Base-by-base conservation (phyloP, 2,888 invertebrate species). In the Ernsta delagoae region DNA sequence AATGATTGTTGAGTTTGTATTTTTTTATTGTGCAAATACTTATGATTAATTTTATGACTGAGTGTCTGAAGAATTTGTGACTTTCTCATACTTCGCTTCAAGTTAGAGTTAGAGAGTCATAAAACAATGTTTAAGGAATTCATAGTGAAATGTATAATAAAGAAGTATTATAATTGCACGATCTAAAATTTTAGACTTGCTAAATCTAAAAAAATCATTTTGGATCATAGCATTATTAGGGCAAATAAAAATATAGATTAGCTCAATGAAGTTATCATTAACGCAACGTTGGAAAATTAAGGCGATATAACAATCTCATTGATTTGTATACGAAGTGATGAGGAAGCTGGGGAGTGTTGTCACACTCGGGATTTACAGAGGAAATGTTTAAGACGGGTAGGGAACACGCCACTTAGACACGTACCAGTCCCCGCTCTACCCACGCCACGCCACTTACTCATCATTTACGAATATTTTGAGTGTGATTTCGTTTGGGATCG, bases 401-500 rank as follows among this genome's bases (percentile, higher is more conserved):
- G 78, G 72, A 73, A 41, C 78, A 66, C 71, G 74, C 85, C 87
- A 88, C 89, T 91, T 89, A 89, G 88, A 88, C 92, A 92, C 91
- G 90, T 90, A 87, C 80, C 75, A 75, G 72, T 60, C 81, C 80
- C 81, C 78, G 75, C 77, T 79, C 70, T 77, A 76, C 76, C 78
- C 72, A 54, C 63, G 64, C 78, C 79, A 77, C 78, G 80, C 83
- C 85, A 87, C 88, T 90, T 89, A 89, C 85, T 89, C 89, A 88
- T 90, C 90, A 89, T 90, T 90, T 91, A 86, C 84, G 86, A 87
- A 88, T 87, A 88, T 90, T 90, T 90, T 88, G 86, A 88, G 90
- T 89, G 88, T 88, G 90, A 90, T 92, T 90, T 89, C 85, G 86
- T 88, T 89, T 86, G 84, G 86, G 85, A 88, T 86, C 83, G 83